Evolutionary conservation across 2,113 vertebrate species (phyloP).

Genomic region (Pardalotus punctatus): DNA sequence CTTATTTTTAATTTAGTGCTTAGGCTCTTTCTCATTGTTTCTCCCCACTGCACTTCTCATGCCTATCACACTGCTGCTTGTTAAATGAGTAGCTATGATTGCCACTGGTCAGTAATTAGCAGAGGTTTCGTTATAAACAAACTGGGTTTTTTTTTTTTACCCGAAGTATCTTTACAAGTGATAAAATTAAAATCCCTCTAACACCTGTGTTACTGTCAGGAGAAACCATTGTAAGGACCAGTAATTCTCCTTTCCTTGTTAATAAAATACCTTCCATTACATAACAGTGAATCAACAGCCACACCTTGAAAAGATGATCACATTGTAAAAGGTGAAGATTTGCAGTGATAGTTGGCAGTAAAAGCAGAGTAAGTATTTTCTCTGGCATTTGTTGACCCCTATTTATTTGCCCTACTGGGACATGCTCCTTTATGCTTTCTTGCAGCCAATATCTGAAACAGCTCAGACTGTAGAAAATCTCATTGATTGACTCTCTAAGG

Average conservation of each 20-base stretch:
- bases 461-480: not conserved
- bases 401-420: not conserved
- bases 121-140: not conserved
- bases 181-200: not conserved
- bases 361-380: not conserved
- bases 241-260: not conserved
- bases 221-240: not conserved
- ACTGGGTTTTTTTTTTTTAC: not conserved
- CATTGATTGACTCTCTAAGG: not conserved
- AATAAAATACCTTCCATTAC: not conserved
- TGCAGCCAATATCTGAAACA: not conserved
- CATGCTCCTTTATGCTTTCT: not conserved
- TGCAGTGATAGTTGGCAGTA: not conserved
- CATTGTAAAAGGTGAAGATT: fast-evolving
- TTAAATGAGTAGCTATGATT: not conserved
- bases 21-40: not conserved
- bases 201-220: not conserved
- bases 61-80: not conserved
- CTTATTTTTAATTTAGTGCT: not conserved
- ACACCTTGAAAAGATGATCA: not conserved
- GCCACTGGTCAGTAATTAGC: not conserved
- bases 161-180: not conserved
- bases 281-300: not conserved
- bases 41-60: not conserved
- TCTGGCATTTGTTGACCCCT: not conserved